Evolutionary conservation across 2,888 invertebrate genomes (phyloP).

Genomic region (Gymnoscelis rufifasciata): DNA sequence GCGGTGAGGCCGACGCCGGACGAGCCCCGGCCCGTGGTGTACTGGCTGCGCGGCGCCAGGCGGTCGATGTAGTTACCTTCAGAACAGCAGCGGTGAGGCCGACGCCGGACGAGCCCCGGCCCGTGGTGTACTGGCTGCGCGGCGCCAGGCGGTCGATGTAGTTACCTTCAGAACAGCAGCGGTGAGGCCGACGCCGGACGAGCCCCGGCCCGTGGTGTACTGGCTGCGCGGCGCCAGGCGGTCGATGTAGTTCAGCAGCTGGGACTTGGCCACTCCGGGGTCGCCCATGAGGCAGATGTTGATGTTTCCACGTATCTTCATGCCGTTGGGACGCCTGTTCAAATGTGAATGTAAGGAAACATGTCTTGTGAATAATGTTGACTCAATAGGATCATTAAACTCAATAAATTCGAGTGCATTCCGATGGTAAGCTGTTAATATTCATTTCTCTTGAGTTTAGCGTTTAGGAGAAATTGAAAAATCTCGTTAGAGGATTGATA

Average conservation of each 20-base stretch:
- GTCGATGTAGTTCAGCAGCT: conserved; percentile 95
- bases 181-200: conserved; percentile 98
- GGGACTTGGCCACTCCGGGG: conserved; percentile 99
- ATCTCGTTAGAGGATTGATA: too few species aligned
- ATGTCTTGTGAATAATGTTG: too few species aligned
- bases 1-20: not conserved
- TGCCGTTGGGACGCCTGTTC: conserved; percentile 88
- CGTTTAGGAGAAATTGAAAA: too few species aligned
- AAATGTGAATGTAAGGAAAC: too few species aligned
- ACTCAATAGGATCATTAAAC: too few species aligned
- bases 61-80: not conserved
- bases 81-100: not conserved
- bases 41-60: not conserved
- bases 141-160: too few species aligned
- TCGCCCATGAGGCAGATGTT: conserved; percentile 99
- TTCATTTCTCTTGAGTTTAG: too few species aligned
- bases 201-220: conserved; percentile 97
- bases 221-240: conserved; percentile 95
- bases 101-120: not conserved
- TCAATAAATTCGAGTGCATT: not conserved
- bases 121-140: not conserved
- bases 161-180: conserved; percentile 94
- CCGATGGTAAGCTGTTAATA: not conserved
- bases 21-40: not conserved
- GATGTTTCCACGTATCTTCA: conserved; percentile 98